Conservation (phyloP, 2,113 vertebrate genomes). For the Mandrillus leucophaeus region DNA sequence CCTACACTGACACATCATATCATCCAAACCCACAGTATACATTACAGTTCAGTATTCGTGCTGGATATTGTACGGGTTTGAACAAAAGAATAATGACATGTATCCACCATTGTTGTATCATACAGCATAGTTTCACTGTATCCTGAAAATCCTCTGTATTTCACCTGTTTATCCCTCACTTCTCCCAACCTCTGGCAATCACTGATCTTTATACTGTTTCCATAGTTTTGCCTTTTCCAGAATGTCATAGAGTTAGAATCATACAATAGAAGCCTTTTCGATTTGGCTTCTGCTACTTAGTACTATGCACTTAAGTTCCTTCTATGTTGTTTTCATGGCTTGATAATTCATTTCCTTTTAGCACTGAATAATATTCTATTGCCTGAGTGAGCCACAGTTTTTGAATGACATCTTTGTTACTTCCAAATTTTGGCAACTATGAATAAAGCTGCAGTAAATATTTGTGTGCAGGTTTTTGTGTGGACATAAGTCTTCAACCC, state of each 20-base stretch:
- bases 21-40: neutral
- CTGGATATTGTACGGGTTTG: neutral
- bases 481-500: neutral
- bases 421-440: neutral
- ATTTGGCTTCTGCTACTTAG: neutral
- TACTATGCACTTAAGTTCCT: neutral
- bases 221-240: neutral
- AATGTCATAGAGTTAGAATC: neutral
- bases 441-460: neutral
- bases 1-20: neutral
- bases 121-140: neutral
- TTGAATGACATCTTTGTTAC: neutral
- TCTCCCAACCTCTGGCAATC: neutral
- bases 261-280: neutral
- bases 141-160: neutral
- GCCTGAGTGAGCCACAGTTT: neutral
- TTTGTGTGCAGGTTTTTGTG: neutral
- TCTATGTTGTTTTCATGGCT: neutral
- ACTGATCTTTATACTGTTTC: neutral
- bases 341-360: neutral
- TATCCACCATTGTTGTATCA: neutral
- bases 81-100: neutral
- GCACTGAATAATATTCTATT: neutral
- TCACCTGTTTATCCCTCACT: neutral
- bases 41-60: neutral